Evolutionary conservation across 2,888 invertebrate genomes (phyloP), one percentile per base, ranked within the genome.

Genomic region (Loripinus fragilis): DNA sequence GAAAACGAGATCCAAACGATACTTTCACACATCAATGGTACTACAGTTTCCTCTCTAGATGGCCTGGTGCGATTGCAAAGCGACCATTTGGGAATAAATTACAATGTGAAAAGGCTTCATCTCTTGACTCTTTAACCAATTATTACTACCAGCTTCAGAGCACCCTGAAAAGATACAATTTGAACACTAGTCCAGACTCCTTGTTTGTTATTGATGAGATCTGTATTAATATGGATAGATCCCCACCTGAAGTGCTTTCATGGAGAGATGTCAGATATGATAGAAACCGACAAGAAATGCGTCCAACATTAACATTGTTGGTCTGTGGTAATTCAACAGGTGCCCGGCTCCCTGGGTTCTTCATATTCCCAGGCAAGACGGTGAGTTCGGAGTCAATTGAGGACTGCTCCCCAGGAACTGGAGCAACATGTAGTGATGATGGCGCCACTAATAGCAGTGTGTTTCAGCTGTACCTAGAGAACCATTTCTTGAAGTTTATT

Each of bases 11-110:
- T 25, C 83, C 83, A 25, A 71, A 71, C 42, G 83, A 83, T 68
- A 74, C 79, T 15, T 78, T 83, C 17, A 83, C 83, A 35, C 83
- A 83, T 71, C 80, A 81, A 74, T 83, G 83, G 83, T 83, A 83
- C 70, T 83, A 83, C 35, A 83, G 78, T 25, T 83, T 78, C 55
- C 70, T 83, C 1, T 77, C 80, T 28, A 42, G 83, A 50, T 83
- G 83, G 83, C 83, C 83, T 17, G 65, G 71, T 7, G 25, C 79
- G 38, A 80, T 76, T n/a, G 73, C 77, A 20, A 73, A 69, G 41
- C 23, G 83, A 50, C 76, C 80, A 45, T 74, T 71, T 25, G 76
- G 81, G 1, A 72, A 74, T 8, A 83, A 79, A 66, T 74, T 74
- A 71, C 83, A 83, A 52, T 74, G 72, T 67, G 80, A 80, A 45